These are phyloP conservation scores for Drosophila differens DNA, from an alignment of 2,888 invertebrate species.

Conservation along the genomic window DNA sequence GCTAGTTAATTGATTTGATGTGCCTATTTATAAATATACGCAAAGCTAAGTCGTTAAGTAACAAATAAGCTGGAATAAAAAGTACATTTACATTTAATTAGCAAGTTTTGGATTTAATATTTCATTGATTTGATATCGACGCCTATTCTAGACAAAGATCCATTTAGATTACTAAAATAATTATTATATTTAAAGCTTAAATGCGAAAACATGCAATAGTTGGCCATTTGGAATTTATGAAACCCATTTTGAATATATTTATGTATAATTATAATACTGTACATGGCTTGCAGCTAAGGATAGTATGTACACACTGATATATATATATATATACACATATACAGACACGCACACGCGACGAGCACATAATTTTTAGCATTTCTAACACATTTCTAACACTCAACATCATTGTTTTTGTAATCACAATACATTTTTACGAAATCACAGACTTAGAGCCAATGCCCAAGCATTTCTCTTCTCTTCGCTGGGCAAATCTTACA, in stretches of 20 bases:
- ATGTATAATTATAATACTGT: conserved; percentile 65
- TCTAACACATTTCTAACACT: conserved; percentile 20
- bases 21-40: conserved; percentile 41
- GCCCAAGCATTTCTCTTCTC: background rate
- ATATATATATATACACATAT: conserved; percentile 2
- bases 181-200: background rate
- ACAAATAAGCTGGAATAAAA: conserved; percentile 17
- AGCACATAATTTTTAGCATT: conserved; percentile 14
- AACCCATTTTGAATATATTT: background rate
- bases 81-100: conserved; percentile 16
- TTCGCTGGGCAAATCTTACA: conserved; percentile 36
- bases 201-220: background rate
- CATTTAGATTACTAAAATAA: background rate
- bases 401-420: conserved; percentile 51
- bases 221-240: background rate
- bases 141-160: background rate
- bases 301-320: conserved; percentile 7
- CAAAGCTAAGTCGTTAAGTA: conserved; percentile 27
- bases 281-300: conserved; percentile 38
- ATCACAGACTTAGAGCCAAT: conserved; percentile 58
- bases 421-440: conserved; percentile 71
- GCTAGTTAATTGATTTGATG: conserved; percentile 65
- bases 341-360: conserved; percentile 23
- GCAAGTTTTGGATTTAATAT: conserved; percentile 9
- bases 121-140: conserved; percentile 2